phyloP scores from a whole-genome alignment of 2,113 vertebrate genomes.

The Pseudorasbora parva region DNA sequence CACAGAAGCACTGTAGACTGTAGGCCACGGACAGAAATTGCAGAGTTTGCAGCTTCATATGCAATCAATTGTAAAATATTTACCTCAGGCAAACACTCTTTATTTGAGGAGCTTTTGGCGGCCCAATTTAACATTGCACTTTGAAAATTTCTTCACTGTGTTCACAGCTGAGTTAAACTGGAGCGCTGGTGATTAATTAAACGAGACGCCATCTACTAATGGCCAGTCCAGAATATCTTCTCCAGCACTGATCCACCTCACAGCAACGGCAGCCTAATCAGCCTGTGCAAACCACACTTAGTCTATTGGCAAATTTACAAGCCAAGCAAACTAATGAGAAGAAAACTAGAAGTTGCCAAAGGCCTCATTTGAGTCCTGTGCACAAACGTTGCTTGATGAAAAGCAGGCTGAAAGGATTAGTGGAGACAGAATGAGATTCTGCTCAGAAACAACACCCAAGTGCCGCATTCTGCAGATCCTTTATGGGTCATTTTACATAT shows the following conservation, averaged over 20 bases:
- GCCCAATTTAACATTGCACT: constrained; percentile 2
- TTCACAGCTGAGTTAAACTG: background rate
- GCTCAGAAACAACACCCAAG: background rate
- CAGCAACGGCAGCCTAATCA: constrained; percentile 12
- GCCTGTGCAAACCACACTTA: constrained; percentile 2
- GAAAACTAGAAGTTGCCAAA: constrained; percentile 9
- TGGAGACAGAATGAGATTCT: background rate
- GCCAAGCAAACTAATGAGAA: constrained; percentile 20
- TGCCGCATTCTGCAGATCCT: no score
- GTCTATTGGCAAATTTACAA: constrained; percentile 29
- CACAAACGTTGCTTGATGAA: background rate
- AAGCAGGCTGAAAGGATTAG: constrained; percentile 23
- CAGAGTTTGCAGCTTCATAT: background rate
- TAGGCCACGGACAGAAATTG: background rate
- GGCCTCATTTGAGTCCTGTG: constrained; percentile 14
- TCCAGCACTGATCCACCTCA: constrained; percentile 14
- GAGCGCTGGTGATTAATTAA: background rate
- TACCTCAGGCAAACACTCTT: constrained; percentile 1
- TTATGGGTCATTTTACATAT: background rate
- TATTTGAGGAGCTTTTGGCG: background rate
- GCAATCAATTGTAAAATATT: constrained; percentile 24
- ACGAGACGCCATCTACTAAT: background rate
- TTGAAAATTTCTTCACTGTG: constrained; percentile 8
- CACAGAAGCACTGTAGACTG: constrained; percentile 1
- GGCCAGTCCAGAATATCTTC: background rate